Evolutionary conservation across 2,888 invertebrate species (phyloP).

Genomic region (Drosophila differens): DNA sequence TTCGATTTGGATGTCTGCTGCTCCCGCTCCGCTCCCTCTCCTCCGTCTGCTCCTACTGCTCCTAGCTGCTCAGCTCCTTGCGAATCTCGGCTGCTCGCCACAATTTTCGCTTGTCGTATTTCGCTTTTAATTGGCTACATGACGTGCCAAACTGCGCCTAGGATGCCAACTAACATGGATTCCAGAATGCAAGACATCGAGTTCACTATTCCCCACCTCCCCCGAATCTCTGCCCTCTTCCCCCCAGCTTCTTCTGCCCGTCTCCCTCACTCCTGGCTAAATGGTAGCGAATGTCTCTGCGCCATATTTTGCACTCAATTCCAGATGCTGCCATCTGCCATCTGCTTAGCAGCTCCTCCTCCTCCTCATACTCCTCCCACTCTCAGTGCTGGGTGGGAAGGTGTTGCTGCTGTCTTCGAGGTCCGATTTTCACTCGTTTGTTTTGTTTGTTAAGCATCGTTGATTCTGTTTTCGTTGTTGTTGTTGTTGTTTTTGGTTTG

Average conservation of each 20-base stretch:
- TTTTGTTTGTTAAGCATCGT: slow-evolving; percentile 60
- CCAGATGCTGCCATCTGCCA: slow-evolving; percentile 51
- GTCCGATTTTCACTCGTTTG: slow-evolving; percentile 59
- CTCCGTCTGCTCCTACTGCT: not conserved
- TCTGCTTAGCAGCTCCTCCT: slow-evolving; percentile 28
- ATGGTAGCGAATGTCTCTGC: slow-evolving; percentile 34
- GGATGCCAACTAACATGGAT: slow-evolving; percentile 74
- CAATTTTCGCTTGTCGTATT: slow-evolving; percentile 75
- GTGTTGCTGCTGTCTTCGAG: slow-evolving; percentile 46
- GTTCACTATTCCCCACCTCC: slow-evolving; percentile 7
- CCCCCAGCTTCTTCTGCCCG: no score
- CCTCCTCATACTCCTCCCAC: slow-evolving; percentile 6
- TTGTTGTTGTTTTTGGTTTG: slow-evolving; percentile 26
- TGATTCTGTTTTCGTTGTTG: slow-evolving; percentile 17
- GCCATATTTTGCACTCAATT: slow-evolving; percentile 81
- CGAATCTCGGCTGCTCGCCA: slow-evolving; percentile 59
- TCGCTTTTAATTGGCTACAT: slow-evolving; percentile 82
- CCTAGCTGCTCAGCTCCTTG: slow-evolving; percentile 1
- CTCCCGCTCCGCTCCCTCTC: slow-evolving; percentile 11
- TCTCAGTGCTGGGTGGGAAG: slow-evolving; percentile 23
- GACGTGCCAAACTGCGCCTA: slow-evolving; percentile 75
- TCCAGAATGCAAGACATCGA: slow-evolving; percentile 63
- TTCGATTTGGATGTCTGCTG: slow-evolving; percentile 47
- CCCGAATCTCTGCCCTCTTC: not conserved
- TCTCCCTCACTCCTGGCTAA: not conserved